Evolutionary conservation across 2,113 vertebrate species (phyloP).

Genomic region (Sprattus sprattus): DNA sequence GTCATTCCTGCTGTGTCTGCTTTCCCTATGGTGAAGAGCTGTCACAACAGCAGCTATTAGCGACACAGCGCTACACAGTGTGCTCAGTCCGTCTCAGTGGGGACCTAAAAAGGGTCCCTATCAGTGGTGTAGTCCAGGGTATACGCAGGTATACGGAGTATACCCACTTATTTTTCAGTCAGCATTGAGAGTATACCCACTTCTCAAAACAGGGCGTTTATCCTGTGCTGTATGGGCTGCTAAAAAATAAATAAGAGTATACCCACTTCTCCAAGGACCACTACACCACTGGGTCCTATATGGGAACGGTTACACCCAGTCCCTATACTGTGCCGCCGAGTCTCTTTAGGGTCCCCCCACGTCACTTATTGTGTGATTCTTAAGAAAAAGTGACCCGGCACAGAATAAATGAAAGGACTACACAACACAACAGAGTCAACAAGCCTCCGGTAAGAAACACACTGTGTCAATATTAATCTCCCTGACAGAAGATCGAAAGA

Average conservation of each 20-base stretch:
- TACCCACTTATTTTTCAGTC: no score
- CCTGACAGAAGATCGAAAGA: constrained; percentile 81
- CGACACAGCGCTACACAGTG: constrained; percentile 33
- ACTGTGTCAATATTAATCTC: constrained; percentile 82
- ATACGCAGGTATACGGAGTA: no score
- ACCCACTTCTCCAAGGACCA: no score
- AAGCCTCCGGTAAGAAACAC: constrained; percentile 76
- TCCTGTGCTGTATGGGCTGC: no score
- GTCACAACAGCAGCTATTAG: background rate
- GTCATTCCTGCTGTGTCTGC: background rate
- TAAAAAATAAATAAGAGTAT: no score
- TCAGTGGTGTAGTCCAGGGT: no score
- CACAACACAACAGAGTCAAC: constrained; percentile 73
- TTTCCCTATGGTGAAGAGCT: background rate
- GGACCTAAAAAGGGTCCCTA: constrained; percentile 36
- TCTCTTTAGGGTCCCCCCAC: constrained; percentile 70
- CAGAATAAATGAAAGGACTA: constrained; percentile 77
- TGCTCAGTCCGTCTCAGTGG: background rate
- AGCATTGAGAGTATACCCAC: no score
- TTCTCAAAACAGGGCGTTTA: no score
- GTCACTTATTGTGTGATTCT: constrained; percentile 83
- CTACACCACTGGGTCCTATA: no score
- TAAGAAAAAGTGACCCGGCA: constrained; percentile 75
- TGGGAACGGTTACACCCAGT: constrained; percentile 65
- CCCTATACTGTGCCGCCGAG: constrained; percentile 58